Percentiles rank a stretch among this genome's conserved stretches.
These are phyloP conservation scores for Platichthys flesus DNA, from an alignment of 2,113 vertebrate species.

Conservation along the genomic window DNA sequence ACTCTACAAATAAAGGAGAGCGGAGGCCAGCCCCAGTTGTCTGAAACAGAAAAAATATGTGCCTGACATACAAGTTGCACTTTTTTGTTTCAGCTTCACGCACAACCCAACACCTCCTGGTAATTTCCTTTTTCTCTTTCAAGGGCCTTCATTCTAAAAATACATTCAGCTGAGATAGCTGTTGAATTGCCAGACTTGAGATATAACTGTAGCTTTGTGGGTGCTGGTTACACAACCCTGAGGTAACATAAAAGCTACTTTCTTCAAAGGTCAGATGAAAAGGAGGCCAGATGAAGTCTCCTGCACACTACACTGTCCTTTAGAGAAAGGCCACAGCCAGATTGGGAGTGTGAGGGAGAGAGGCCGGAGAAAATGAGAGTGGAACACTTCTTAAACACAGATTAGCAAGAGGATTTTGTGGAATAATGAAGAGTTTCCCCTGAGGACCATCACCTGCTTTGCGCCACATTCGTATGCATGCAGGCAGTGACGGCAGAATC, in stretches of 20 bases:
- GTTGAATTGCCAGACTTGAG: constrained; percentile 36
- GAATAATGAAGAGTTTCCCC: constrained; percentile 61
- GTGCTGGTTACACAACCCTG: constrained; percentile 40
- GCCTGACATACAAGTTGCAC: constrained; percentile 24
- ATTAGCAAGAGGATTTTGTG: constrained; percentile 55
- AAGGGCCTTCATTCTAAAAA: constrained; percentile 48
- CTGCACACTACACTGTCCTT: constrained; percentile 58
- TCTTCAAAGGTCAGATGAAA: constrained; percentile 68
- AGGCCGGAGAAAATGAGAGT: constrained; percentile 19
- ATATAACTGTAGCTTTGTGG: constrained; percentile 49
- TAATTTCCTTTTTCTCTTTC: constrained; percentile 14
- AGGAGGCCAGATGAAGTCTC: constrained; percentile 57
- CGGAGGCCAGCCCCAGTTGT: too few species aligned
- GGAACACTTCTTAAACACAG: constrained; percentile 35
- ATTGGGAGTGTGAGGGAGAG: constrained; percentile 23
- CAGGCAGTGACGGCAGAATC: constrained; percentile 19
- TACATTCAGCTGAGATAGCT: constrained; percentile 36
- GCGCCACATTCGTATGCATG: constrained; percentile 50
- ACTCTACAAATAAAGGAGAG: too few species aligned
- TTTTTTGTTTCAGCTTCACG: constrained; percentile 23
- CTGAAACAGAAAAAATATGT: constrained; percentile 12
- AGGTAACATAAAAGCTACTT: constrained; percentile 59
- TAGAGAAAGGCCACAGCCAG: constrained; percentile 59
- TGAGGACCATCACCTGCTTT: constrained; percentile 54
- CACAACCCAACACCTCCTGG: constrained; percentile 30